Evolutionary conservation across 2,888 invertebrate genomes (phyloP).

Genomic region (Drosophila recens): DNA sequence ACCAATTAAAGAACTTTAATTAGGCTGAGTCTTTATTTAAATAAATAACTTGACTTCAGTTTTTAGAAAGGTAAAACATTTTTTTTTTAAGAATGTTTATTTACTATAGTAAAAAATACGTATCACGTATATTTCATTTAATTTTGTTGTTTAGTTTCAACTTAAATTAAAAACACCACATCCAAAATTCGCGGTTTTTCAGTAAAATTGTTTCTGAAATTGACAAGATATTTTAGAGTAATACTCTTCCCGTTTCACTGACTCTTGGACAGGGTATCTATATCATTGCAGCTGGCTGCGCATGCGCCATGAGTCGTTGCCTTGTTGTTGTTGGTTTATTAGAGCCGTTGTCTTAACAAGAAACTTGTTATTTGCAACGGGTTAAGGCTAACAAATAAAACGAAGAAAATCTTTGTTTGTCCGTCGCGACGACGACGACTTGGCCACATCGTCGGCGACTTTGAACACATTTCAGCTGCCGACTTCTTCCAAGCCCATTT

Average conservation of each 20-base stretch:
- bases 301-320: constrained; percentile 61
- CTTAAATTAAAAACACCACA: not conserved
- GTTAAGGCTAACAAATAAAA: constrained; percentile 57
- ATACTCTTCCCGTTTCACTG: not conserved
- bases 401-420: constrained; percentile 59
- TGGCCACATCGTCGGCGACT: constrained; percentile 25
- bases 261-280: constrained; percentile 29
- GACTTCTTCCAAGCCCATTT: constrained; percentile 59
- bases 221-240: not conserved
- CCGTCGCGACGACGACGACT: constrained; percentile 69
- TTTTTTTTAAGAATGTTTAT: no score
- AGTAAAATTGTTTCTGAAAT: not conserved
- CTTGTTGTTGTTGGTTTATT: constrained; percentile 70
- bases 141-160: no score
- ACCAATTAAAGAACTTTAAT: no score
- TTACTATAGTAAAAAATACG: no score
- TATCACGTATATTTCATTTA: no score
- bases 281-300: constrained; percentile 59
- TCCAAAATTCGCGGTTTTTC: not conserved
- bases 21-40: not conserved
- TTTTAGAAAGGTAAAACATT: no score
- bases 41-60: not conserved
- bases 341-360: constrained; percentile 78
- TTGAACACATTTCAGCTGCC: constrained; percentile 69
- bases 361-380: constrained; percentile 81